Evolutionary conservation across 2,888 invertebrate genomes (phyloP).

Genomic region (Phalera bucephala): DNA sequence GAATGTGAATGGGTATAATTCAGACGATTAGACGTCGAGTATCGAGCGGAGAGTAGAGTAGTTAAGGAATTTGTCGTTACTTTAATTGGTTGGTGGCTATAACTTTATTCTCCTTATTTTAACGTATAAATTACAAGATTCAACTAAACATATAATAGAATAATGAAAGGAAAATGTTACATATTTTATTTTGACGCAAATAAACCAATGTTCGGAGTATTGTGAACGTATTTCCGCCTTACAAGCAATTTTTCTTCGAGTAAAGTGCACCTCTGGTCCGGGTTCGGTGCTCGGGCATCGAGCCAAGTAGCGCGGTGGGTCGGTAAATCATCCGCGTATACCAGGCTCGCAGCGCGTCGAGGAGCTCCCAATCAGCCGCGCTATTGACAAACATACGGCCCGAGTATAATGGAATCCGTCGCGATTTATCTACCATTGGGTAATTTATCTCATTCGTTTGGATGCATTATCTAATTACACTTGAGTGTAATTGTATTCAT

Average conservation of each 20-base stretch:
- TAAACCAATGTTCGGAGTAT: constrained; percentile 29
- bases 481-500: constrained; percentile 23
- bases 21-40: too few relatives aligned
- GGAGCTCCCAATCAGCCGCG: constrained; percentile 72
- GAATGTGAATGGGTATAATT: too few relatives aligned
- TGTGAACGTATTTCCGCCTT: constrained; percentile 33
- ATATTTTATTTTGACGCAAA: constrained; percentile 21
- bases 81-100: too few relatives aligned
- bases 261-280: constrained; percentile 54
- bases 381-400: constrained; percentile 79
- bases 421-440: constrained; percentile 54
- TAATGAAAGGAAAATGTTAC: too few relatives aligned
- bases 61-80: too few relatives aligned
- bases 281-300: constrained; percentile 66
- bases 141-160: too few relatives aligned
- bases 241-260: constrained; percentile 61
- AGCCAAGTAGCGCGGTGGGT: constrained; percentile 68
- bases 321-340: constrained; percentile 58
- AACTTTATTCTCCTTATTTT: too few relatives aligned
- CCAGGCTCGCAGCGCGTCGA: constrained; percentile 62
- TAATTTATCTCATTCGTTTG: constrained; percentile 42
- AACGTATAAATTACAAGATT: too few relatives aligned
- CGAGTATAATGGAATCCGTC: constrained; percentile 67
- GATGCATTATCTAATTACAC: constrained; percentile 46
- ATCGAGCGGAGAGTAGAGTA: too few relatives aligned